Evolutionary conservation across 2,113 vertebrate genomes (phyloP).

Genomic region (Scopus umbretta): DNA sequence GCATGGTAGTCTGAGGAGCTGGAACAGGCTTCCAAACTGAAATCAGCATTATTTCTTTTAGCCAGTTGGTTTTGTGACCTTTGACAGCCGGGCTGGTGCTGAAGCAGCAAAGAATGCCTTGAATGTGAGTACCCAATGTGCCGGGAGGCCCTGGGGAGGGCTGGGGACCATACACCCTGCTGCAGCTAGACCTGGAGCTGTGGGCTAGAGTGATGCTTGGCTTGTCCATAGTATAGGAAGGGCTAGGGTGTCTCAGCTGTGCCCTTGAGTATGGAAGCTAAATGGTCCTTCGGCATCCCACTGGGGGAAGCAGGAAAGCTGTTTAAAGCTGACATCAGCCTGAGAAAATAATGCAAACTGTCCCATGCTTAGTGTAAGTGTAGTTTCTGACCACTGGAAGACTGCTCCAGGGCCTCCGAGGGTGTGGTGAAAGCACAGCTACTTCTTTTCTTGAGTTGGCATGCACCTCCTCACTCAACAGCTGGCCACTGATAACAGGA

Average conservation of each 20-base stretch:
- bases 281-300: not conserved
- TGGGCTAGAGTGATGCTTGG: not conserved
- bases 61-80: slow-evolving; percentile 99
- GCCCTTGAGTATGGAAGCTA: not conserved
- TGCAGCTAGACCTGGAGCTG: not conserved
- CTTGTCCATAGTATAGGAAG: not conserved
- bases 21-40: not conserved
- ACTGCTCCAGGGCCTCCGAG: not conserved
- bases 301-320: not conserved
- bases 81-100: slow-evolving; percentile 93
- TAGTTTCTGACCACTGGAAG: not conserved
- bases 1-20: not conserved
- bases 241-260: not conserved
- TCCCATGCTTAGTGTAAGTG: too few relatives aligned
- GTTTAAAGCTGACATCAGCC: not conserved
- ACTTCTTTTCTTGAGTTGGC: not conserved
- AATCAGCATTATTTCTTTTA: slow-evolving; percentile 58
- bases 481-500: not conserved
- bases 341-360: not conserved
- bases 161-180: fast-evolving
- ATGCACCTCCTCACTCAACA: not conserved
- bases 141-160: fast-evolving
- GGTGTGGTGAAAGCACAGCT: not conserved
- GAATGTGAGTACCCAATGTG: slow-evolving; percentile 82
- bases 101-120: slow-evolving; percentile 96